These are phyloP conservation scores for Erythrolamprus reginae DNA, from an alignment of 2,113 vertebrate genomes.

Conservation along the genomic window DNA sequence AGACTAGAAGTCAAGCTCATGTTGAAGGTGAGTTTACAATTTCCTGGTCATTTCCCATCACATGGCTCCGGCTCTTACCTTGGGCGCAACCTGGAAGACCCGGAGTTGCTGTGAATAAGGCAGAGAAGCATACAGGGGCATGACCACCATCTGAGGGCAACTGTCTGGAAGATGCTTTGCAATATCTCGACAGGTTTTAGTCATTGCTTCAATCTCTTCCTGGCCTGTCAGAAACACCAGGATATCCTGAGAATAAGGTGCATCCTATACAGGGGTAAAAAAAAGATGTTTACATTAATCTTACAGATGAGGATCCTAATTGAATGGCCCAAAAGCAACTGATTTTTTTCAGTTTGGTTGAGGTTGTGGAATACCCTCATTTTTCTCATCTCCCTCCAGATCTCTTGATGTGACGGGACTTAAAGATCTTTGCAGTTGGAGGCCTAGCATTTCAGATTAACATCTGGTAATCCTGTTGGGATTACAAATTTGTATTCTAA, in stretches of 20 bases:
- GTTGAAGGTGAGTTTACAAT: not conserved
- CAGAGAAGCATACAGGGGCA: constrained; percentile 91
- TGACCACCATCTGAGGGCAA: constrained; percentile 78
- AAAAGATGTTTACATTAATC: not conserved
- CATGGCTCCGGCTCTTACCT: constrained; percentile 67
- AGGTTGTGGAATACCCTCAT: not conserved
- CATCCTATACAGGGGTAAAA: constrained; percentile 71
- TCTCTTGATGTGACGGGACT: not conserved
- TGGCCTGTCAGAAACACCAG: constrained; percentile 96
- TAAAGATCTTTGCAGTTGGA: not conserved
- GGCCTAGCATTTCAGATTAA: not conserved
- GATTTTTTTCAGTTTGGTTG: not conserved
- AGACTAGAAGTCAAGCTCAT: not conserved
- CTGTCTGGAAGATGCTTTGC: constrained; percentile 84
- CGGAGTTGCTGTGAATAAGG: constrained; percentile 87
- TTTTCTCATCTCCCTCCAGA: not conserved
- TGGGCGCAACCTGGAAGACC: constrained; percentile 85
- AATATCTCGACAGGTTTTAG: constrained; percentile 88
- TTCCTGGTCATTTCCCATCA: not conserved
- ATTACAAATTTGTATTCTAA: not conserved
- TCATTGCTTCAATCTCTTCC: constrained; percentile 96
- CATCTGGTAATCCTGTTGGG: not conserved
- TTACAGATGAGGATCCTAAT: not conserved
- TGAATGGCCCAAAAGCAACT: too few species aligned
- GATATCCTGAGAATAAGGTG: constrained; percentile 84